Base-by-base conservation (phyloP, 2,113 vertebrate genomes). In the Telmatochromis sp. region DNA sequence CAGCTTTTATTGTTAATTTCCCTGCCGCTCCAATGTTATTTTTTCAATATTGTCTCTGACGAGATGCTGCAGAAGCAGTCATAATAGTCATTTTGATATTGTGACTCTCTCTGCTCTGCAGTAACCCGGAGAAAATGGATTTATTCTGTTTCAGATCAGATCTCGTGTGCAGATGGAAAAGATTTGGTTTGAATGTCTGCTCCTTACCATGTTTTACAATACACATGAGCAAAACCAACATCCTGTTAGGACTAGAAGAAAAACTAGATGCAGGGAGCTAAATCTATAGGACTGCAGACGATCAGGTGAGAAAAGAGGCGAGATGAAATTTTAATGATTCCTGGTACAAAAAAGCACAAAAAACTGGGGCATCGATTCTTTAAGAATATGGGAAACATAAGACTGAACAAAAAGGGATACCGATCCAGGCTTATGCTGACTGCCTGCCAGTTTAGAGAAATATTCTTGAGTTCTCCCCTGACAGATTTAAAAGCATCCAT, bases 351-450 rank as follows among this genome's bases (percentile, higher is more conserved):
- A 21, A 37, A 3, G 3, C 4, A n/a, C 33, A 37, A 65, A n/a
- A 83, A 93, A 90, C 31, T 88, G 79, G 89, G 88, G 86, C 89
- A 79, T 26, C 3, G 40, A 78, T 19, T 26, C 58, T 55, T 54
- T 45, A 11, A 31, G 57, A 82, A 55, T 31, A 21, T 54, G 26
- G 23, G 73, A 68, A 45, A 28, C 82, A 65, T 70, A 17, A 14
- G 33, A 75, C n/a, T 60, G 19, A 55, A 47, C 57, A 79, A 4
- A 10, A 33, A 31, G n/a, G 33, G 35, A 85, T 68, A n/a, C 26
- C 13, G 9, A 86, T 47, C 2, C 11, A 6, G 37, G 15, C 13
- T 81, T n/a, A 40, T 53, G 54, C 31, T 15, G 45, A 51, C 79
- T 68, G 58, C 47, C 49, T 63, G 63, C 33, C 45, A 53, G 11